Conservation (phyloP, 2,797 vertebrate genomes). For the Acestrorhynchus altus region DNA sequence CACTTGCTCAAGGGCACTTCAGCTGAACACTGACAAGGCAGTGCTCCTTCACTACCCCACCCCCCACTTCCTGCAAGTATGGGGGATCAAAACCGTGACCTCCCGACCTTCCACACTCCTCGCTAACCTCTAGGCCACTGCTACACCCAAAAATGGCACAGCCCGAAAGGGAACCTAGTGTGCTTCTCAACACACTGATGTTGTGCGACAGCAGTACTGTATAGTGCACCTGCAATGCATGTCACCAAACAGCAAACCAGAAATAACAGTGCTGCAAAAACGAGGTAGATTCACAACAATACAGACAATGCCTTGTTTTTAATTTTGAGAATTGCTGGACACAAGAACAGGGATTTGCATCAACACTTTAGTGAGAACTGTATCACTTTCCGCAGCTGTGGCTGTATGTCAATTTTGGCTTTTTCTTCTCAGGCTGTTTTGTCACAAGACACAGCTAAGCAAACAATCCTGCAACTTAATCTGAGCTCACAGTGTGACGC, state of each 20-base stretch:
- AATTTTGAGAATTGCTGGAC: not conserved
- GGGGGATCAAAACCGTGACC: no score
- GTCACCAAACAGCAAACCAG: not conserved
- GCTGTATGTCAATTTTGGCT: not conserved
- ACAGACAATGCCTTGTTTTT: not conserved
- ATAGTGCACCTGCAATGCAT: not conserved
- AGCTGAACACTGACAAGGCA: no score
- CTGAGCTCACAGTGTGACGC: not conserved
- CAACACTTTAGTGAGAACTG: not conserved
- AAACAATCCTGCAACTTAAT: conserved; percentile 15
- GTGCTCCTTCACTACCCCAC: no score
- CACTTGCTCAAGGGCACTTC: no score
- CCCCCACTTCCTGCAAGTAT: no score
- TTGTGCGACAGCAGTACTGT: not conserved
- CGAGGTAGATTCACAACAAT: not conserved
- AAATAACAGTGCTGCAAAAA: not conserved
- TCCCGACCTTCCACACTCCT: no score
- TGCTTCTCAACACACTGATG: no score
- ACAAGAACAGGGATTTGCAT: not conserved
- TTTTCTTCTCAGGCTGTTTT: not conserved
- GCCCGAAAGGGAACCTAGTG: no score
- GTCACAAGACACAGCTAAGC: conserved; percentile 19
- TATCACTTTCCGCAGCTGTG: not conserved
- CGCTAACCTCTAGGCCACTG: no score
- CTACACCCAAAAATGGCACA: no score